Conservation (phyloP, 2,888 invertebrate species). For the Strigamia maritima region DNA sequence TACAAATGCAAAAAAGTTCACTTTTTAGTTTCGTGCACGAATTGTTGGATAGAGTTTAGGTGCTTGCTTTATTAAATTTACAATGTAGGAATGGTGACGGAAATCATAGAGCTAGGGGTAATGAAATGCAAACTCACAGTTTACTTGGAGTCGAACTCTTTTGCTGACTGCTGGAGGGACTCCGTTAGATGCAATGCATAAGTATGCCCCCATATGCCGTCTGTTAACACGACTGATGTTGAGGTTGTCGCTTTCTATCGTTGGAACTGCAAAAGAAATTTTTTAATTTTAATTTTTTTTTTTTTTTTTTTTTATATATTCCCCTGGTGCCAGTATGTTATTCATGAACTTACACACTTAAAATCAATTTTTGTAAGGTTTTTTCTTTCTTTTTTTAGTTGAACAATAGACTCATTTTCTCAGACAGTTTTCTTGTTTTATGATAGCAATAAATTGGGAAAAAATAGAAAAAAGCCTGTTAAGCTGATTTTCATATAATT, state of each 20-base stretch:
- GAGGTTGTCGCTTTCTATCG: conserved; percentile 44
- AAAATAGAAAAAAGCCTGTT: background rate
- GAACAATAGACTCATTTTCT: background rate
- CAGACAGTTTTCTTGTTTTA: conserved; percentile 5
- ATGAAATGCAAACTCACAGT: conserved; percentile 43
- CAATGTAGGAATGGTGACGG: background rate
- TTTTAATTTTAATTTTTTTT: background rate
- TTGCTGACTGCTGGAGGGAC: conserved; percentile 50
- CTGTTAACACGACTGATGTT: conserved; percentile 44
- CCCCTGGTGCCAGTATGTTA: background rate
- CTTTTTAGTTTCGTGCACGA: too few species aligned
- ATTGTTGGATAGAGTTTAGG: too few species aligned
- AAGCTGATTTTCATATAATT: conserved; percentile 15
- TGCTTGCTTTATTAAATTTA: background rate
- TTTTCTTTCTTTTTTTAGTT: background rate
- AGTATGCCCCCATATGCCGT: conserved; percentile 46
- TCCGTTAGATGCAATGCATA: conserved; percentile 51
- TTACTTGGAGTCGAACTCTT: conserved; percentile 49
- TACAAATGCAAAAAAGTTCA: too few species aligned
- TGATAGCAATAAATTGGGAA: background rate
- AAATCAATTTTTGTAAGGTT: background rate
- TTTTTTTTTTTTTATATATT: background rate
- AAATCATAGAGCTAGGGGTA: background rate
- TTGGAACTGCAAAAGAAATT: conserved; percentile 19
- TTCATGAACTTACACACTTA: background rate